Conservation (phyloP, 2,113 vertebrate genomes). For the Lagopus muta region DNA sequence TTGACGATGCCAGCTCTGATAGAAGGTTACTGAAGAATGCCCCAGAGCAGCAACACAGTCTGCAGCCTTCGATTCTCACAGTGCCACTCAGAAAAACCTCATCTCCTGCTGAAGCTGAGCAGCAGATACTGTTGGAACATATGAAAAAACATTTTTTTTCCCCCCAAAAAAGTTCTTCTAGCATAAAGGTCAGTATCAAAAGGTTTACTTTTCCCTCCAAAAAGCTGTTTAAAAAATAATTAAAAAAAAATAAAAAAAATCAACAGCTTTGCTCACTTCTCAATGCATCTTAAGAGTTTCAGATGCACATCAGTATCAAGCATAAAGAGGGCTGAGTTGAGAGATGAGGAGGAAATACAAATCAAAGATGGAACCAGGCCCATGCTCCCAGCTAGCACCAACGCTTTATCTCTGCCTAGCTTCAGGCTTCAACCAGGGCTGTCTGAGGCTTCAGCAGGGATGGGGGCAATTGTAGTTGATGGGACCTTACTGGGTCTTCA, state of each 20-base stretch:
- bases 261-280: neutral
- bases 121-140: neutral
- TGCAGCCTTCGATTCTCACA: neutral
- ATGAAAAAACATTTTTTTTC: neutral
- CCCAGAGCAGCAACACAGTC: neutral
- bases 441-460: neutral
- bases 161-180: neutral
- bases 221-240: neutral
- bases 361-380: neutral
- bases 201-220: neutral
- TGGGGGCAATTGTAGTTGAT: neutral
- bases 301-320: accelerated
- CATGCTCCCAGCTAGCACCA: neutral
- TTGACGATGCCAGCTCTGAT: neutral
- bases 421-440: neutral
- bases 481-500: neutral
- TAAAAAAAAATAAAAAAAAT: too few relatives aligned
- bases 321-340: neutral
- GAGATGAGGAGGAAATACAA: neutral
- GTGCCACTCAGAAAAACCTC: neutral
- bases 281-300: neutral
- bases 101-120: neutral
- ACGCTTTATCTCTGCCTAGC: neutral
- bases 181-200: neutral
- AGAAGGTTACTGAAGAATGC: neutral